phyloP scores from a whole-genome alignment of 2,113 vertebrate species.

The Anthoscopus minutus region DNA sequence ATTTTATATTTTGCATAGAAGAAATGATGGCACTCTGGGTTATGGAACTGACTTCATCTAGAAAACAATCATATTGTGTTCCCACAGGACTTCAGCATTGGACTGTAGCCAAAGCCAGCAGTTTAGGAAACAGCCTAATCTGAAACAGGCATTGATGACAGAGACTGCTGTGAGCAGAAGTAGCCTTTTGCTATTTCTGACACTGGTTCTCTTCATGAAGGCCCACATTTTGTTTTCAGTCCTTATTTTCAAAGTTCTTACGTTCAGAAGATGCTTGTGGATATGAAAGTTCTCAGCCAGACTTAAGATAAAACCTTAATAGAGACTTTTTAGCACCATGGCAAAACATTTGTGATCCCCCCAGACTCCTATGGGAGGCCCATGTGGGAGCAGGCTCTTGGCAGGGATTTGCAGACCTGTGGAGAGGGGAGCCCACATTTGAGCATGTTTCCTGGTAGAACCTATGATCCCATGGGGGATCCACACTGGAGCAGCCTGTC shows the following conservation, averaged over 20 bases:
- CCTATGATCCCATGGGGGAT: not conserved
- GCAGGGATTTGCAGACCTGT: not conserved
- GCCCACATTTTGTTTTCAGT: not conserved
- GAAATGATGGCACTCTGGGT: not conserved
- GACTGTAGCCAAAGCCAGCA: not conserved
- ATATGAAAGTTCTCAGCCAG: not conserved
- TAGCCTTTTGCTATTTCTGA: not conserved
- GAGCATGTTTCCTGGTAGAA: not conserved
- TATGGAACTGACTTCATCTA: not conserved
- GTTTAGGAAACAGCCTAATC: not conserved
- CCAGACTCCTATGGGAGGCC: not conserved
- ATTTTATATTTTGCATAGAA: not conserved
- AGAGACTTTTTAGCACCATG: not conserved
- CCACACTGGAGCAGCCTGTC: not conserved
- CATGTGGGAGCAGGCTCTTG: not conserved
- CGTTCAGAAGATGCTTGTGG: not conserved
- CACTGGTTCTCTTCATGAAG: not conserved
- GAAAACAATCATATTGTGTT: not conserved
- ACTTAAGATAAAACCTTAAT: not conserved
- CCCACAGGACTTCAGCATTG: not conserved
- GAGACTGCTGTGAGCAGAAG: not conserved
- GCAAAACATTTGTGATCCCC: not conserved
- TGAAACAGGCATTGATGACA: rapidly evolving
- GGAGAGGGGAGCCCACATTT: not conserved
- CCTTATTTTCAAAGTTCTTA: not conserved